These are phyloP conservation scores for Polydrusus cervinus DNA, from an alignment of 2,888 invertebrate genomes.

Conservation along the genomic window DNA sequence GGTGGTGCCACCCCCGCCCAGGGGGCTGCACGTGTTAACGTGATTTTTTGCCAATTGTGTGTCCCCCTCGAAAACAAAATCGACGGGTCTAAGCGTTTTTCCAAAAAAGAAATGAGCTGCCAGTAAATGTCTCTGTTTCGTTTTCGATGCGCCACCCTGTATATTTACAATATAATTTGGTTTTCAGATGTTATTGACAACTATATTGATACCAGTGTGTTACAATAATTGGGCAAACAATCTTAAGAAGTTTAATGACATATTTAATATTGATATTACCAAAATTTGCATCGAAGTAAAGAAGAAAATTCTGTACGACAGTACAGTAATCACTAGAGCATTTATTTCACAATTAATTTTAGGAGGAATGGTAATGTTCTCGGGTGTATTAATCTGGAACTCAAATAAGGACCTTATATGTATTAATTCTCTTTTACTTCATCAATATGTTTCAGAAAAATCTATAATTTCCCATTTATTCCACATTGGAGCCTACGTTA, in stretches of 20 bases:
- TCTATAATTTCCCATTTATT: background rate
- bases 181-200: background rate
- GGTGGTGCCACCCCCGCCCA: no score
- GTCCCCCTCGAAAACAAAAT: no score
- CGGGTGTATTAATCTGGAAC: background rate
- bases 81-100: no score
- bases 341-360: background rate
- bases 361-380: background rate
- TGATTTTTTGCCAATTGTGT: no score
- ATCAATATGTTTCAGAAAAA: background rate
- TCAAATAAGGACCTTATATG: background rate
- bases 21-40: no score
- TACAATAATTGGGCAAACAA: background rate
- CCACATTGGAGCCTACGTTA: background rate
- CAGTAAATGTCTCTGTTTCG: no score
- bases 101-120: no score
- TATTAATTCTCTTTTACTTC: background rate
- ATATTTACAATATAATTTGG: no score
- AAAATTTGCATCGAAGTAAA: background rate
- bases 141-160: no score
- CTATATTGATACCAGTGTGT: background rate
- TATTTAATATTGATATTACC: background rate
- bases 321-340: background rate
- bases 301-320: background rate
- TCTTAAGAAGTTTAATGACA: background rate